Percentiles rank a stretch among this genome's conserved stretches.
phyloP scores from a whole-genome alignment of 2,888 invertebrate genomes.

The Biston stratarius region DNA sequence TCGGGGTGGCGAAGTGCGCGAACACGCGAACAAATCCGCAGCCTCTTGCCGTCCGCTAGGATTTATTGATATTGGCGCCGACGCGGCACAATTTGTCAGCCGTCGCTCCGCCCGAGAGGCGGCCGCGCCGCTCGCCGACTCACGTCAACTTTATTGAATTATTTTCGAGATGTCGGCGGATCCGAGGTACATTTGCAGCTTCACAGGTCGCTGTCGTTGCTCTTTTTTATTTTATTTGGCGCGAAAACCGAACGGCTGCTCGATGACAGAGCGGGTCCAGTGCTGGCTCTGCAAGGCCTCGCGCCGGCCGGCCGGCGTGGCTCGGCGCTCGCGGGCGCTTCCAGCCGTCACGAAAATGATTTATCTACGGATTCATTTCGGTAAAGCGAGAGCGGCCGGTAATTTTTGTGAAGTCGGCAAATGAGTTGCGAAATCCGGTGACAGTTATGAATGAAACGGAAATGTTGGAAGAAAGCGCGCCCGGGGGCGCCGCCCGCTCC shows the following conservation, averaged over 20 bases:
- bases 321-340: constrained; percentile 19
- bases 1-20: too few relatives aligned
- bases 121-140: not conserved
- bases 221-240: too few relatives aligned
- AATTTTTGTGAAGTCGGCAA: constrained; percentile 33
- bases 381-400: constrained; percentile 18
- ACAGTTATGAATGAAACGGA: constrained; percentile 45
- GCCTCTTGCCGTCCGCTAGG: constrained; percentile 13
- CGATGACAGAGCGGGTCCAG: too few relatives aligned
- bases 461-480: constrained; percentile 34
- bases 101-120: constrained; percentile 12
- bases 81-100: constrained; percentile 30
- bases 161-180: not conserved
- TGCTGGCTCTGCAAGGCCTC: too few relatives aligned
- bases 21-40: too few relatives aligned
- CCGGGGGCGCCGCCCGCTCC: constrained; percentile 34
- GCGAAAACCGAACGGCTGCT: too few relatives aligned
- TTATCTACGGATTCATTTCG: constrained; percentile 20
- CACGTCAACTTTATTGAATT: constrained; percentile 6
- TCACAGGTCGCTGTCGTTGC: not conserved
- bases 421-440: constrained; percentile 41
- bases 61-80: constrained; percentile 32
- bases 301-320: too few relatives aligned
- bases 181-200: not conserved
- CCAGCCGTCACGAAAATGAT: constrained; percentile 20